These are phyloP conservation scores for Tyrophagus putrescentiae DNA, from an alignment of 1,140 invertebrate species.

Conservation along the genomic window DNA sequence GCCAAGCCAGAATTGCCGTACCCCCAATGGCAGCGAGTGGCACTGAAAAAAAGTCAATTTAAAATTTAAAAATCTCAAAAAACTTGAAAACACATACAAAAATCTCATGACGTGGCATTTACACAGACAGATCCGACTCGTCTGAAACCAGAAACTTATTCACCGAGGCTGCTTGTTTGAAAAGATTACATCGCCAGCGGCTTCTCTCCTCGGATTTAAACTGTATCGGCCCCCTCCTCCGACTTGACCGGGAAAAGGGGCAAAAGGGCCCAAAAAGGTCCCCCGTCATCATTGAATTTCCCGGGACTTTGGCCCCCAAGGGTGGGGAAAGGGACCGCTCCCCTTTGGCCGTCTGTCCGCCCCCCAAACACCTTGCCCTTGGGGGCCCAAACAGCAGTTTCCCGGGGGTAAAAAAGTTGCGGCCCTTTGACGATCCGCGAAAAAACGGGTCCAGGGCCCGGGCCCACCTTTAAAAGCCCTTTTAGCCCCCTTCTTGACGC, in stretches of 20 bases:
- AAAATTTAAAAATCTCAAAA: constrained; percentile 4
- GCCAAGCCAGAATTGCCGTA: constrained; percentile 43
- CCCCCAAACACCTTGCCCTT: constrained; percentile 29
- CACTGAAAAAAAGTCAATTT: constrained; percentile 23
- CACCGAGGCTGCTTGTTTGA: constrained; percentile 25
- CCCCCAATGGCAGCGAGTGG: constrained; percentile 40
- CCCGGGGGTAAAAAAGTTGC: constrained; percentile 47
- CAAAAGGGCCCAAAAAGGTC: constrained; percentile 41
- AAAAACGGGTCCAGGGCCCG: constrained; percentile 61
- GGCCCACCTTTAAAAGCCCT: constrained; percentile 78
- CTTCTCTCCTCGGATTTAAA: constrained; percentile 29
- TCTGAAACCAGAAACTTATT: constrained; percentile 56
- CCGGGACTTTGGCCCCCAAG: constrained; percentile 32
- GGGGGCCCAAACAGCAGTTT: constrained; percentile 7
- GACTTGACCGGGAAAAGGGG: constrained; percentile 35
- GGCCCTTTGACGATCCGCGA: constrained; percentile 66
- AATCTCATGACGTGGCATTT: constrained; percentile 73
- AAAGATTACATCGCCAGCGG: constrained; percentile 29
- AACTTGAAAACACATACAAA: constrained; percentile 25
- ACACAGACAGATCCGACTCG: constrained; percentile 62
- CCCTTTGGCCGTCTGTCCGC: constrained; percentile 32
- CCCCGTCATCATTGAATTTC: constrained; percentile 34
- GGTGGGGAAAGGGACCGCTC: constrained; percentile 34
- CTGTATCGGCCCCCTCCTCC: constrained; percentile 30
- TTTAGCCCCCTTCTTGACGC: constrained; percentile 41